Conservation (phyloP, 2,113 vertebrate genomes). For the Amphiprion percula region DNA sequence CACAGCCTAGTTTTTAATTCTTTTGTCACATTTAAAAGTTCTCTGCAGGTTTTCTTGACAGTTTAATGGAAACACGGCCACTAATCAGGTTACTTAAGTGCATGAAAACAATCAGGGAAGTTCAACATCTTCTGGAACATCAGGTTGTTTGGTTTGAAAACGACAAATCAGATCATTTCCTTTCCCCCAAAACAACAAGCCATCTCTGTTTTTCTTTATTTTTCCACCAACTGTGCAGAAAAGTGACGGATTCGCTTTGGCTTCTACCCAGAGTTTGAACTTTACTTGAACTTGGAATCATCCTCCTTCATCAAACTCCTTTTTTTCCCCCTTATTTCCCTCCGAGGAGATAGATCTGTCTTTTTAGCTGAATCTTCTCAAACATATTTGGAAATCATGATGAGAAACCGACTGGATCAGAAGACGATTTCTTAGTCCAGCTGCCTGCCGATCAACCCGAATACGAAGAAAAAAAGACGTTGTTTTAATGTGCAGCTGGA, state of each 20-base stretch:
- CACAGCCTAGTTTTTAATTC: no score
- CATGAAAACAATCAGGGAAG: conserved; percentile 4
- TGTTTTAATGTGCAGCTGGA: no score
- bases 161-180: not conserved
- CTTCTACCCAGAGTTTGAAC: not conserved
- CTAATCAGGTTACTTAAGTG: conserved; percentile 16
- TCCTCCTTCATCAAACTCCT: not conserved
- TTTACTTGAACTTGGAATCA: not conserved
- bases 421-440: no score
- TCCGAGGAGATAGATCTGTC: not conserved
- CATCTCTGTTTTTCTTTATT: not conserved
- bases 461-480: not conserved
- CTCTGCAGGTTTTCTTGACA: no score
- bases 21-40: no score
- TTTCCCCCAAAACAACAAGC: not conserved
- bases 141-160: not conserved
- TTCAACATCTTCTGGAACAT: not conserved
- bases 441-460: not conserved
- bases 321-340: no score
- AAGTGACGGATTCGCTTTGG: not conserved
- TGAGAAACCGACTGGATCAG: not conserved
- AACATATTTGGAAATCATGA: not conserved
- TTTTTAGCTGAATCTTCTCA: not conserved
- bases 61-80: no score
- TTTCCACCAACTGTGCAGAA: not conserved